phyloP scores from a whole-genome alignment of 1,140 invertebrate genomes.

The Pseudomyrmex sp. region DNA sequence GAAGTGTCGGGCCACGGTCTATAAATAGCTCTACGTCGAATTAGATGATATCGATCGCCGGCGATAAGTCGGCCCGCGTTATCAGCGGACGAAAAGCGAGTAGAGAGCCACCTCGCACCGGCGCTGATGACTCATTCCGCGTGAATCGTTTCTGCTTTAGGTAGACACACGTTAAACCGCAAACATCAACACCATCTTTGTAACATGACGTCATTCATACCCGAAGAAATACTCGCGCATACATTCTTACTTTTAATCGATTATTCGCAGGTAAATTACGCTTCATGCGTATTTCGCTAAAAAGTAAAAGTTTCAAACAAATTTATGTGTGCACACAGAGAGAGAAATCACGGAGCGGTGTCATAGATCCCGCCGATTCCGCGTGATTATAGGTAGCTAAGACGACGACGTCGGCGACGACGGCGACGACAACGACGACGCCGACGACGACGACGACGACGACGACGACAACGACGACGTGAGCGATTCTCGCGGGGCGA shows the following conservation, averaged over 20 bases:
- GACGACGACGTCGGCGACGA: background rate
- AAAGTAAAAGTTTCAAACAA: too few relatives aligned
- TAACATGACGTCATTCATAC: background rate
- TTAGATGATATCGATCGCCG: conserved; percentile 54
- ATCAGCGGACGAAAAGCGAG: conserved; percentile 45
- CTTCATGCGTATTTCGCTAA: too few relatives aligned
- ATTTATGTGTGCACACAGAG: background rate
- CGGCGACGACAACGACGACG: background rate
- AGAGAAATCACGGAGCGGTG: background rate
- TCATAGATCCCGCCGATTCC: background rate
- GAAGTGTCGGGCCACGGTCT: conserved; percentile 29
- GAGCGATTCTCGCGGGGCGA: conserved; percentile 17
- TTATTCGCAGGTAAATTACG: too few relatives aligned
- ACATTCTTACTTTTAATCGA: too few relatives aligned
- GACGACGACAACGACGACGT: background rate
- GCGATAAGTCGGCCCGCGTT: conserved; percentile 47
- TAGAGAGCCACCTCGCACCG: background rate
- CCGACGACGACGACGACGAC: background rate
- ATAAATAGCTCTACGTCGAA: conserved; percentile 38
- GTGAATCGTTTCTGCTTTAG: conserved; percentile 12
- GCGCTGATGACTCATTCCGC: conserved; percentile 7
- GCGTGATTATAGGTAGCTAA: conserved; percentile 29
- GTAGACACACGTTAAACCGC: too few relatives aligned
- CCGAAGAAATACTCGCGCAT: background rate
- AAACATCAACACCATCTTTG: background rate